phyloP scores from a whole-genome alignment of 2,797 vertebrate genomes.

The Mionectes olivaceus region DNA sequence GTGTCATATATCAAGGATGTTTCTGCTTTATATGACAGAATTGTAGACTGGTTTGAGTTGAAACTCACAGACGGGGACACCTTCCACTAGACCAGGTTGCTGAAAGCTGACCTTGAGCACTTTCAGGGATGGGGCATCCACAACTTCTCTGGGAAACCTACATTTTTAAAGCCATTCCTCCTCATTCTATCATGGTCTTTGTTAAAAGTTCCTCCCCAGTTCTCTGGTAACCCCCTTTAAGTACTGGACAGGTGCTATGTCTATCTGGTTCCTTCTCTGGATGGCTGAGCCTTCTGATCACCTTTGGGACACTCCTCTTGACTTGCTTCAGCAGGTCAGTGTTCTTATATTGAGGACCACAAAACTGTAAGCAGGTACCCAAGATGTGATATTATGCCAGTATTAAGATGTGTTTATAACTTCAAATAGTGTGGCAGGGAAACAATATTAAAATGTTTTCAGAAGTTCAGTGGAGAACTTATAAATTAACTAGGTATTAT shows the following conservation, averaged over 20 bases:
- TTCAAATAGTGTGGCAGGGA: constrained; percentile 39
- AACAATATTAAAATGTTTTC: constrained; percentile 69
- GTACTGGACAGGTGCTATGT: neutral
- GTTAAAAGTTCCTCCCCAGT: neutral
- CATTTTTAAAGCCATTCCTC: neutral
- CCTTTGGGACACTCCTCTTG: neutral
- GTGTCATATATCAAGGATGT: neutral
- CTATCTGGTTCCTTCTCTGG: neutral
- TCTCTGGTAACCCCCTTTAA: neutral
- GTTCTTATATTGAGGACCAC: neutral
- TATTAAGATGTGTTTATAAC: neutral
- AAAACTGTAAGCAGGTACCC: neutral
- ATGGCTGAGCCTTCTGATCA: neutral
- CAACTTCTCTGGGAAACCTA: neutral
- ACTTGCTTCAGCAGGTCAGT: neutral
- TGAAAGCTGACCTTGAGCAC: neutral
- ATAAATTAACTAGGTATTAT: constrained; percentile 56
- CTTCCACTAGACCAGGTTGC: neutral
- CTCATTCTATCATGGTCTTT: neutral
- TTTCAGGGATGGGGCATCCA: neutral
- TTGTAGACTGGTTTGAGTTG: neutral
- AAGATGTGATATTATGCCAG: neutral
- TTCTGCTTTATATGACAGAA: neutral
- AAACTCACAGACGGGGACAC: neutral
- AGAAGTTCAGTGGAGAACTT: constrained; percentile 54